Conservation (phyloP, 2,888 invertebrate species). For the Lampropteryx suffumata region DNA sequence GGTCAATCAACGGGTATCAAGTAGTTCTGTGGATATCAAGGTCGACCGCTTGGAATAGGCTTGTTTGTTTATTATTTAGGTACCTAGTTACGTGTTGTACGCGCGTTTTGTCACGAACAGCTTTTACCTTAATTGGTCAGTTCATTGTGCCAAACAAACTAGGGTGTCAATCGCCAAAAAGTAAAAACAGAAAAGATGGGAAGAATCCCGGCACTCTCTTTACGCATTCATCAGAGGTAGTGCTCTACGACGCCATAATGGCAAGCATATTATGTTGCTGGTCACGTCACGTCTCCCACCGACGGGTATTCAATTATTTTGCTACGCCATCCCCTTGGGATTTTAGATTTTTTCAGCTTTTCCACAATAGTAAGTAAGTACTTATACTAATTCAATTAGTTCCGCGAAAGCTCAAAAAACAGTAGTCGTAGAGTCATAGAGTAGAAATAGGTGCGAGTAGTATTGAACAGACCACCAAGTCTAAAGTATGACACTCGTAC, state of each 20-base stretch:
- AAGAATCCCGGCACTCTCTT: background rate
- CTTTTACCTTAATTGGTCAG: background rate
- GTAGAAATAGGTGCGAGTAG: no score
- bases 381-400: no score
- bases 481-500: no score
- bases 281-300: constrained; percentile 44
- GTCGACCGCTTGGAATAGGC: constrained; percentile 10
- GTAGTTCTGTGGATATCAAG: constrained; percentile 6
- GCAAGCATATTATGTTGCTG: constrained; percentile 42
- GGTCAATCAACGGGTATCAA: background rate
- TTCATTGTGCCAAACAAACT: background rate
- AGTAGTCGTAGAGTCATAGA: no score
- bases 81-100: background rate
- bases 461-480: no score
- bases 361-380: no score
- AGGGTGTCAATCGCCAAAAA: no score
- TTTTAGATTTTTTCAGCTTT: constrained; percentile 21
- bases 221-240: constrained; percentile 43
- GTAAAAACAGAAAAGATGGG: background rate
- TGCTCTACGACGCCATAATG: constrained; percentile 35
- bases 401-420: background rate
- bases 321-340: constrained; percentile 28
- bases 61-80: constrained; percentile 2
- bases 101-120: constrained; percentile 1
- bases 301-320: constrained; percentile 44